These are phyloP conservation scores for Ophioderma brevispina DNA, from an alignment of 35 echinoderm and acorn worm species.

Conservation along the genomic window DNA sequence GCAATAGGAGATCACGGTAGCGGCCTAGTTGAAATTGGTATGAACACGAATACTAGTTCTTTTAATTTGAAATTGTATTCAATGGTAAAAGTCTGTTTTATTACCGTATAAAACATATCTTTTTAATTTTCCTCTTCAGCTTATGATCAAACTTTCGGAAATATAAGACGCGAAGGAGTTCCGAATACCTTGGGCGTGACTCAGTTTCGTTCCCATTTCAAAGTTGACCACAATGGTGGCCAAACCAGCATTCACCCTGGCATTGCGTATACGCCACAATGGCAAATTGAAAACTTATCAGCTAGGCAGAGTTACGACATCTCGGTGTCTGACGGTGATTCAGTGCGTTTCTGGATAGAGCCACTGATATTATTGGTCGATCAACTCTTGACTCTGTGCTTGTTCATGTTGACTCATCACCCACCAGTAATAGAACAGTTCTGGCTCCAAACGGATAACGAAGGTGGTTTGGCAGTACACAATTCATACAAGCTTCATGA, in stretches of 20 bases:
- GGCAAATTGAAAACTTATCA: not conserved
- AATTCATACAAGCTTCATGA: constrained; percentile 16
- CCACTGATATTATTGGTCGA: constrained; percentile 12
- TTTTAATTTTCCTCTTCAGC: not conserved
- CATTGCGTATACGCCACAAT: not conserved
- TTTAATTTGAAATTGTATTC: no score
- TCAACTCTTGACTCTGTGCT: not conserved
- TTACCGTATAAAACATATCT: no score
- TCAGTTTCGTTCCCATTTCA: not conserved
- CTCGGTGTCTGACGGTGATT: constrained; percentile 43
- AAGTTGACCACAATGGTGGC: constrained; percentile 37
- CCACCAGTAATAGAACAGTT: constrained; percentile 14
- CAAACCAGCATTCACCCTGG: not conserved
- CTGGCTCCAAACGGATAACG: not conserved
- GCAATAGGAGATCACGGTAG: not conserved
- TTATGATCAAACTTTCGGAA: constrained; percentile 39
- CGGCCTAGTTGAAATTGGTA: not conserved
- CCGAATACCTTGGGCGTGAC: constrained; percentile 27
- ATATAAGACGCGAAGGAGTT: not conserved
- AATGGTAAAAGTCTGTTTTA: no score
- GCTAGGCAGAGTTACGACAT: constrained; percentile 18
- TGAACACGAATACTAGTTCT: no score
- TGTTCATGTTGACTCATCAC: constrained; percentile 45
- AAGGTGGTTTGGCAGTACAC: not conserved
- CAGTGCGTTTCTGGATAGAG: constrained; percentile 41